Evolutionary conservation across 2,797 vertebrate species (phyloP), one percentile per base, ranked within the genome.

Genomic region (Hippoglossus hippoglossus): DNA sequence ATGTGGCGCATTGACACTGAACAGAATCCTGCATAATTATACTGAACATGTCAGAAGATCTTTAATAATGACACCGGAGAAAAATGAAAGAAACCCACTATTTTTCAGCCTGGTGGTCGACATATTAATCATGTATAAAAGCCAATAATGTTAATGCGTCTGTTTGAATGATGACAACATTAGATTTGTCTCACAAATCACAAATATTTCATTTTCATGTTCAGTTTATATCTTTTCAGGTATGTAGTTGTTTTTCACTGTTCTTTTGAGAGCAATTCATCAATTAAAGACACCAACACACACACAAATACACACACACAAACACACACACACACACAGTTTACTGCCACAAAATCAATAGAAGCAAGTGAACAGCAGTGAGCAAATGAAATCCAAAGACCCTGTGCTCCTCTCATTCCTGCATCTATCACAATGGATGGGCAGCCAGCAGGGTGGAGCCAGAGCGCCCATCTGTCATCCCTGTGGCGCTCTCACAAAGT

Each of bases 341-440:
- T 87, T 51, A 47, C 90, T 80, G 85, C 58, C 68, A 74, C 73
- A 79, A 86, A 91, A 94, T 94, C 91, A 88, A 93, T 92, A 79
- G 63, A 67, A 86, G 75, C 82, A 85, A 90, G 84, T 80, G 83
- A 90, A 87, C 87, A 86, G 87, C 69, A 51, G 79, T 91, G 92
- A 93, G 88, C 73, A 86, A 92, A 90, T 92, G 79, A 89, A 92
- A 94, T 93, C 87, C 91, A 90, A 93, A 91, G 91, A 90, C 80
- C 82, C 71, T 61, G 80, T 36, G 71, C 74, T 87, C 71, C 58
- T 80, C 80, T 91, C 73, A 80, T 81, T 89, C 83, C 75, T 68
- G 75, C 88, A 94, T 92, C 92, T 81, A 93, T 92, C 90, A 93
- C 77, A 71, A 73, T 49, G 77, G 85, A 89, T 57, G 81, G 77